These are phyloP conservation scores for Butorides virescens DNA, from an alignment of 2,113 vertebrate species.

Conservation along the genomic window DNA sequence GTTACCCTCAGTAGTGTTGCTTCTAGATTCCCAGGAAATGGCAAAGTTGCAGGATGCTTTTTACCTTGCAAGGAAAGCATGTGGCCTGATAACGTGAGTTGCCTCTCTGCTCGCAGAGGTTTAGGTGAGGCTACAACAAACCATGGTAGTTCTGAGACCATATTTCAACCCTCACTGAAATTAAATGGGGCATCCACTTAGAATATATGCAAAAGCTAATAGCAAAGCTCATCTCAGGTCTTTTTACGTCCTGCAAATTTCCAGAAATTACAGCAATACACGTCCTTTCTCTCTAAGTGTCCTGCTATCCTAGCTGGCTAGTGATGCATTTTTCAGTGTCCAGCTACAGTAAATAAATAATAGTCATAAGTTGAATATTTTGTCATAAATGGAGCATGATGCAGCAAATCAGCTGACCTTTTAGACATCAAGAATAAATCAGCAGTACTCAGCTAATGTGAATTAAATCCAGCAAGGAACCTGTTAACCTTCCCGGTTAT, in stretches of 20 bases:
- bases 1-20: neutral
- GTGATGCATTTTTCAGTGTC: neutral
- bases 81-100: accelerated
- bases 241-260: neutral
- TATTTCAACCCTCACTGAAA: neutral
- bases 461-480: neutral
- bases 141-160: neutral
- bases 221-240: neutral
- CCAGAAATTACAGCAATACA: neutral
- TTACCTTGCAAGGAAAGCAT: neutral
- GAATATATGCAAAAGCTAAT: neutral
- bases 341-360: neutral
- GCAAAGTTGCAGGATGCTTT: neutral
- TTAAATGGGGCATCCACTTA: neutral
- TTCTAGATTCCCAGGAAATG: neutral
- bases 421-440: neutral
- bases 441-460: neutral
- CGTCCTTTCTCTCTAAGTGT: neutral
- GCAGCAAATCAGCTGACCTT: neutral
- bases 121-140: neutral
- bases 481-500: neutral
- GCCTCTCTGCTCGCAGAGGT: neutral
- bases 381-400: neutral
- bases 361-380: neutral
- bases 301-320: neutral